phyloP scores from a whole-genome alignment of 2,113 vertebrate genomes.

The Neotoma lepida region DNA sequence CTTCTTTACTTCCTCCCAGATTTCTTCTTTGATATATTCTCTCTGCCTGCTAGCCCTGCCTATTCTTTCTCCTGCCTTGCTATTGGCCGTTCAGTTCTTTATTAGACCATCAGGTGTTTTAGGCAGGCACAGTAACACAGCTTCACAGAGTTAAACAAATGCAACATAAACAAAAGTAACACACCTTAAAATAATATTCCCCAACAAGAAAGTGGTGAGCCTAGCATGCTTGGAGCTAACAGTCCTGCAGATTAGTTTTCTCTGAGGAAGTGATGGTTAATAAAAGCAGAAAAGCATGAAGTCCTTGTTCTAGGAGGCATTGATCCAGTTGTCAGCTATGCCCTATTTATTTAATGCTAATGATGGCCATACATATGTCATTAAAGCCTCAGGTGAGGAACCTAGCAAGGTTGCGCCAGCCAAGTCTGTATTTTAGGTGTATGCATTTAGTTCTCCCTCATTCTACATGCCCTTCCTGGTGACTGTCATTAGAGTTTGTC shows the following conservation, averaged over 20 bases:
- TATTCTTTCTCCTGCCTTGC: too few species aligned
- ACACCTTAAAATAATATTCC: too few species aligned
- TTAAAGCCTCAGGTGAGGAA: background rate
- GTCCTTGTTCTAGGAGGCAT: background rate
- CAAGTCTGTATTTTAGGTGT: background rate
- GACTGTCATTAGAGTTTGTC: background rate
- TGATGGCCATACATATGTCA: background rate
- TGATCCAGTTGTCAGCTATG: too few species aligned
- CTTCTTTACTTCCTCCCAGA: too few species aligned
- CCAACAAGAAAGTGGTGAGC: background rate
- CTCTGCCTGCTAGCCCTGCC: too few species aligned
- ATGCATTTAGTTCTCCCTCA: background rate
- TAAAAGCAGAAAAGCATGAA: background rate
- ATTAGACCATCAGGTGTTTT: too few species aligned
- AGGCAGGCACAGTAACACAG: too few species aligned
- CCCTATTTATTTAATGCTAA: background rate
- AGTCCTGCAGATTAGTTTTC: background rate
- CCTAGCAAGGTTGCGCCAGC: background rate
- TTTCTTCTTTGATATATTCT: too few species aligned
- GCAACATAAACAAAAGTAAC: too few species aligned
- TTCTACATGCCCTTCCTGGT: background rate
- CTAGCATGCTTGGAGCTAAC: background rate
- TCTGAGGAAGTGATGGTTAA: background rate
- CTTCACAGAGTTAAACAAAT: too few species aligned
- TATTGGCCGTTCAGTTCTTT: too few species aligned